phyloP scores from a whole-genome alignment of 2,888 invertebrate genomes.

The Drosophila paucipuncta region DNA sequence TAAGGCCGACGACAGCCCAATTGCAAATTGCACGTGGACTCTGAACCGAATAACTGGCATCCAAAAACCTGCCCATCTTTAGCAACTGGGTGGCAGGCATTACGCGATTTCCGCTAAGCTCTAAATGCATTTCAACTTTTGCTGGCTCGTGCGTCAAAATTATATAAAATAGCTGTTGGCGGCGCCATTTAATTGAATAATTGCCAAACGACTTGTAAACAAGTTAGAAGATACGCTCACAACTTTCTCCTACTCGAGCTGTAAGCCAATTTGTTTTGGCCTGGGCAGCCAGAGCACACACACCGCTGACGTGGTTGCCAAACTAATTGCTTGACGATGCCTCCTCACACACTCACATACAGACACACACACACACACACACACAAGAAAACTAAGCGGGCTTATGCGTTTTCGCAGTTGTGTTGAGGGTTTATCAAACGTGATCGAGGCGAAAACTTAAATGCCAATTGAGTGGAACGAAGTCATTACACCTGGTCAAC shows the following conservation, averaged over 20 bases:
- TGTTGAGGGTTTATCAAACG: constrained; percentile 34
- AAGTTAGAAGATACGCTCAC: constrained; percentile 48
- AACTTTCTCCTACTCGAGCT: constrained; percentile 46
- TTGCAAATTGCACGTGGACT: constrained; percentile 41
- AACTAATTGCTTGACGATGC: constrained; percentile 27
- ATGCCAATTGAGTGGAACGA: constrained; percentile 21
- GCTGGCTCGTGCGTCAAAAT: constrained; percentile 52
- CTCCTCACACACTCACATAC: not conserved
- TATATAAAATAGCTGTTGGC: constrained; percentile 56
- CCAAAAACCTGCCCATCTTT: not conserved
- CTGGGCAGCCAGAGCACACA: constrained; percentile 17
- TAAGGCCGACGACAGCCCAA: constrained; percentile 33
- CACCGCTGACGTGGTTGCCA: constrained; percentile 34
- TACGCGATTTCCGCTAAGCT: constrained; percentile 63
- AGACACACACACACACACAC: too few relatives aligned
- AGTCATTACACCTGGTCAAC: constrained; percentile 30
- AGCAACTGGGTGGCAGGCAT: constrained; percentile 22
- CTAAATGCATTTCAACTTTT: constrained; percentile 62
- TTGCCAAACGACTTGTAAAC: constrained; percentile 77
- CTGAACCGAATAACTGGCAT: constrained; percentile 10
- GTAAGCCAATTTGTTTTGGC: constrained; percentile 69
- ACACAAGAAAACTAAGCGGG: not conserved
- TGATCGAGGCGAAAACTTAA: constrained; percentile 39
- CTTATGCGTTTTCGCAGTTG: not conserved
- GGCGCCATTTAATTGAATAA: constrained; percentile 73